Percentiles rank a stretch among this genome's conserved stretches.
These are phyloP conservation scores for Plutella xylostella DNA, from an alignment of 2,888 invertebrate genomes.

Conservation along the genomic window DNA sequence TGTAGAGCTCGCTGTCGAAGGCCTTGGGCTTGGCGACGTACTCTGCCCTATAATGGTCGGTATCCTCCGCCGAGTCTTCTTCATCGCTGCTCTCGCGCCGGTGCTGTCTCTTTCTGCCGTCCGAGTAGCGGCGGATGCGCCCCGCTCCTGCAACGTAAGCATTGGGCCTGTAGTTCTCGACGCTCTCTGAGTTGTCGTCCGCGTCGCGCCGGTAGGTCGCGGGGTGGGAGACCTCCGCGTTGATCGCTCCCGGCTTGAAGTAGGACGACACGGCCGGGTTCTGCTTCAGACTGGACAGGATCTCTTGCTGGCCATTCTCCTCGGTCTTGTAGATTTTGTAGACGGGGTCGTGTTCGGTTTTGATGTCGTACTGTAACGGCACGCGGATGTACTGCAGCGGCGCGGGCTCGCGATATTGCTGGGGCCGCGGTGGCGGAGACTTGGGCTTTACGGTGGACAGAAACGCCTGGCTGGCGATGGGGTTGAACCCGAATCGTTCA, in stretches of 20 bases:
- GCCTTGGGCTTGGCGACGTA: conserved; percentile 62
- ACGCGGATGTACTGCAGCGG: conserved; percentile 36
- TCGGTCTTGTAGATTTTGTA: conserved; percentile 62
- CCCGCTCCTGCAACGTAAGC: conserved; percentile 59
- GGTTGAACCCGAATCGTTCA: conserved; percentile 57
- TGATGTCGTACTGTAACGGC: conserved; percentile 55
- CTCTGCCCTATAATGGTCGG: conserved; percentile 64
- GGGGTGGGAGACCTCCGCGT: conserved; percentile 56
- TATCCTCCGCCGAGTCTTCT: conserved; percentile 50
- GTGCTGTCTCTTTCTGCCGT: conserved; percentile 48
- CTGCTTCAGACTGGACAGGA: conserved; percentile 53
- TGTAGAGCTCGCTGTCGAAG: conserved; percentile 56
- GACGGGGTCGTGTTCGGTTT: conserved; percentile 56
- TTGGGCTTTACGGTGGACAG: conserved; percentile 34
- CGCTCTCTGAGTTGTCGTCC: conserved; percentile 38
- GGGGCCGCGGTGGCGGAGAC: conserved; percentile 22
- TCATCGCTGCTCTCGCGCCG: conserved; percentile 36
- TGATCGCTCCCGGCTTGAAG: conserved; percentile 53
- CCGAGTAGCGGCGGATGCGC: conserved; percentile 61
- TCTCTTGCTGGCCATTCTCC: conserved; percentile 49
- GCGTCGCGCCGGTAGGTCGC: conserved; percentile 50
- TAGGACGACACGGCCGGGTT: conserved; percentile 55
- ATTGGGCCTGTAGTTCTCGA: conserved; percentile 57
- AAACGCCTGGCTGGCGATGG: conserved; percentile 58
- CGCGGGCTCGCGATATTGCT: conserved; percentile 18